Evolutionary conservation across 2,888 invertebrate species (phyloP), one percentile per base, ranked within the genome.

Genomic region (Sipha maydis): DNA sequence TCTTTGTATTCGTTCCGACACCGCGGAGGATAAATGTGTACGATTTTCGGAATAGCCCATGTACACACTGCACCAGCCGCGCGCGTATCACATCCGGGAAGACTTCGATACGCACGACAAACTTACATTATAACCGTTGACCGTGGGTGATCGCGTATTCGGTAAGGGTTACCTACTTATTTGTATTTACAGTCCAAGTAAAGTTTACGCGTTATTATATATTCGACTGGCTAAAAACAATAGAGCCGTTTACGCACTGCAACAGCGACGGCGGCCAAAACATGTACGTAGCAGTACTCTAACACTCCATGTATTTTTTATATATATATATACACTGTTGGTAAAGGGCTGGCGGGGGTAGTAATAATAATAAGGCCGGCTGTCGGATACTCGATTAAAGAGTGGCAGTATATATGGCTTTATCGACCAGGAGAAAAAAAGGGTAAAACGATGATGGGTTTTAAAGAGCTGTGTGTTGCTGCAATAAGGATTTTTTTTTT

Each of bases 381-480:
- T 56, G 79, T 79, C 56, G 56, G 79, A 79, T 79, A 79, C 79
- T 79, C 79, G 79, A 79, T 79, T 79, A 79, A 79, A 79, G 80
- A 80, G 80, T 38, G 67, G 80, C 80, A 38, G 61, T 61, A 38
- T 71, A 7, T 71, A 48, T 71, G 82, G 71, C 82, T 71, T 83
- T 80, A 80, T 71, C 71, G 71, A 83, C 71, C 83, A 31, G 34
- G 71, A 71, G 48, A 83, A 41, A 75, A 38, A 83, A 71, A 83
- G 48, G 83, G 71, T 83, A 48, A 71, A 71, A 83, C 25, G 83
- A 83, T 71, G 83, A 83, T 83, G 71, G 83, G 71, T 48, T 83
- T 83, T 71, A 48, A 48, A 71, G 48, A 82, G 82, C 69, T 67
- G 31, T 67, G 28, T 61, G 80, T 48, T 21, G 48, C 48, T 25